Percentiles rank a stretch among this genome's conserved stretches.
These are phyloP conservation scores for Drosophila paranaensis DNA, from an alignment of 2,888 invertebrate species.

Conservation along the genomic window DNA sequence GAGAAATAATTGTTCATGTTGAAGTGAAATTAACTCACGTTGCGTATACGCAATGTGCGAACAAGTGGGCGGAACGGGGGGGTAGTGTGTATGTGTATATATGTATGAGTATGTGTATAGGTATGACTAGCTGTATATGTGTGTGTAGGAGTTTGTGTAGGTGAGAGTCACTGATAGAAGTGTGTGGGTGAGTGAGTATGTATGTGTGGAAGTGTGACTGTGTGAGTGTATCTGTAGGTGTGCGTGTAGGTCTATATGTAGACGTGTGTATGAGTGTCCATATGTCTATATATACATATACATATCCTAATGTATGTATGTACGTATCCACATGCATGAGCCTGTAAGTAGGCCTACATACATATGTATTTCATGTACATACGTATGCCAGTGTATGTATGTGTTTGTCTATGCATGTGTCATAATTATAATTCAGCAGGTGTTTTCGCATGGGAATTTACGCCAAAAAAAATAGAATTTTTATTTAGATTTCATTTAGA, in stretches of 20 bases:
- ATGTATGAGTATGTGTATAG: background rate
- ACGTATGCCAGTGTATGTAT: background rate
- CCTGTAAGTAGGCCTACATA: background rate
- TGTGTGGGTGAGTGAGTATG: no score
- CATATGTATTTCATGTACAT: background rate
- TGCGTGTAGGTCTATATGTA: no score
- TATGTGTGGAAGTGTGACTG: no score
- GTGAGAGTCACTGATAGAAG: no score
- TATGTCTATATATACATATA: background rate
- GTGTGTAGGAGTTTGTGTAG: no score
- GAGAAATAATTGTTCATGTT: constrained; percentile 12
- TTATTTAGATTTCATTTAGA: constrained; percentile 11
- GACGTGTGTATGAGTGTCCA: no score
- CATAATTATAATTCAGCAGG: constrained; percentile 57
- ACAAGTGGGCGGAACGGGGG: background rate
- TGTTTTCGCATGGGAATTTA: constrained; percentile 43
- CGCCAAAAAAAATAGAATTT: constrained; percentile 15
- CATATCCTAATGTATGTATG: background rate
- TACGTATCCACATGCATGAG: constrained; percentile 3
- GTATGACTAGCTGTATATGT: background rate
- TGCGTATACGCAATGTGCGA: constrained; percentile 44
- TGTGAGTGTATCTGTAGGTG: no score
- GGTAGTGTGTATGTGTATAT: background rate
- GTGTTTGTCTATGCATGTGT: background rate
- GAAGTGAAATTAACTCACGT: constrained; percentile 40